Base-by-base conservation (phyloP, 2,797 vertebrate genomes). In the Fundulus diaphanus region DNA sequence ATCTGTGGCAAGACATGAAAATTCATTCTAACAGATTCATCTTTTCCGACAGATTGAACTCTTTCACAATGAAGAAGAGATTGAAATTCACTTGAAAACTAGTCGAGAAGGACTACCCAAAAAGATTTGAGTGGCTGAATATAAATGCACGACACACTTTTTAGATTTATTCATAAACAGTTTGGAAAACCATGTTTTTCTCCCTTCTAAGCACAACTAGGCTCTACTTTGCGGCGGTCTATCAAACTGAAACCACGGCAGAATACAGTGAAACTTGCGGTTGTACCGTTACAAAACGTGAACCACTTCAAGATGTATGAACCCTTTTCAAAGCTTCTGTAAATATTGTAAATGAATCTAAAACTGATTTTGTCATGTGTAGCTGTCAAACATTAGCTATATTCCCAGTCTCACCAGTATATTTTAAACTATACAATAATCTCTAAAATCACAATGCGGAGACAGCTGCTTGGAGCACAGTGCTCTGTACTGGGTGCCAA, bases 381-480 rank as follows among this genome's bases (percentile, higher is more conserved):
- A 20, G 71, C 70, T 70, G 73, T 88, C 73, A 73, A 76, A 85
- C 74, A 16, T 56, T 54, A 29, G 72, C 83, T 65, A 52, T 63
- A 57, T 59, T 82, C 78, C 48, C 27, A 31, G 72, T 3, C 56
- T 69, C 70, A 83, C 77, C 70, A 73, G 80, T 77, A 79, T 77
- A 87, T 79, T 76, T 91, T 80, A 77, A 46, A 49, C 75, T 48
- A 20, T 84, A 82, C 59, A 72, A 83, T 83, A 79, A 77, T 78
- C 81, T 76, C 77, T 40, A 72, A 85, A 76, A 67, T 42, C 72
- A 51, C 76, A 89, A 74, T 74, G 78, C 57, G 78, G 80, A 87
- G 73, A 81, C 90, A 92, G 82, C 85, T 87, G 90, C n/a, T 77
- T 73, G 82, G 82, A 88, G 83, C 85, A 79, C 35, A 48, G 78